Percentiles rank a stretch among this genome's conserved stretches.
These are phyloP conservation scores for Myocastor coypus DNA, from an alignment of 2,113 vertebrate genomes.

Conservation along the genomic window DNA sequence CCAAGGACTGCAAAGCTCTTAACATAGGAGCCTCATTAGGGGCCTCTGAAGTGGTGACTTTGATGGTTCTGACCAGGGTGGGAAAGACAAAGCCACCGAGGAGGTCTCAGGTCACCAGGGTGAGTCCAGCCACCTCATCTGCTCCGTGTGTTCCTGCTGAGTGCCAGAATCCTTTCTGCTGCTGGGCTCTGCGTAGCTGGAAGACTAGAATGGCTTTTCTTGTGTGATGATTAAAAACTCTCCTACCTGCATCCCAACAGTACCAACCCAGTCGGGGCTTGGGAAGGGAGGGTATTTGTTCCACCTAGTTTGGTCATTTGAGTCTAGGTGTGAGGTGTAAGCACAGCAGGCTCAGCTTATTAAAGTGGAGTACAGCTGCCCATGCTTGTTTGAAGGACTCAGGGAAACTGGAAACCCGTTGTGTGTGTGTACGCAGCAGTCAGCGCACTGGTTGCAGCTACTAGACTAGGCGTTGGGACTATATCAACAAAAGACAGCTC, in stretches of 20 bases:
- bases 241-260: neutral
- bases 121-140: slow-evolving; percentile 18
- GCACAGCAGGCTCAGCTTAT: neutral
- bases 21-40: slow-evolving; percentile 68
- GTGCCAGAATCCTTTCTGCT: neutral
- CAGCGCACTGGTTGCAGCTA: neutral
- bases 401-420: neutral
- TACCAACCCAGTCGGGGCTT: neutral
- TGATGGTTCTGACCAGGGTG: slow-evolving; percentile 56
- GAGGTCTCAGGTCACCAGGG: slow-evolving; percentile 36
- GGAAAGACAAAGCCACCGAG: slow-evolving; percentile 51
- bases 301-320: neutral
- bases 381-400: neutral
- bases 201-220: neutral
- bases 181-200: neutral
- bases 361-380: neutral
- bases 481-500: neutral
- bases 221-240: slow-evolving; percentile 6
- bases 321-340: neutral
- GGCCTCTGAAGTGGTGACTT: slow-evolving; percentile 77
- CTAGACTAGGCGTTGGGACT: neutral
- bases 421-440: neutral
- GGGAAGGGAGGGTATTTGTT: neutral
- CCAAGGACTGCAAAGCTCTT: slow-evolving; percentile 58
- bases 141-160: neutral